These are phyloP conservation scores for Oscheius sp. DNA, from an alignment of 2,888 invertebrate species.

Conservation along the genomic window DNA sequence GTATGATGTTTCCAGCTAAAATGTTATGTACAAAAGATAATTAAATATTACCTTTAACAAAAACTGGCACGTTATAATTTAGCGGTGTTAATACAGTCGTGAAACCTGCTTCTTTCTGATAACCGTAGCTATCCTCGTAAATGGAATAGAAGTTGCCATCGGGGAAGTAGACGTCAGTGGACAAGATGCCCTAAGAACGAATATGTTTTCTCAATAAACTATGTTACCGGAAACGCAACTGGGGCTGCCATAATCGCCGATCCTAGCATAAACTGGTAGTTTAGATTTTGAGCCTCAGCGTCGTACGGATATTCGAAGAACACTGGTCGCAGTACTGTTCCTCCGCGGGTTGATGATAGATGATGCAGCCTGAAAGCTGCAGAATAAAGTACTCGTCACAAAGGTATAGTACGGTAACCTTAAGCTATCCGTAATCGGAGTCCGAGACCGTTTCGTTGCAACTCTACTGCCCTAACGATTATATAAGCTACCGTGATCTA, in stretches of 20 bases:
- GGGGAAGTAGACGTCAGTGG: slow-evolving; percentile 73
- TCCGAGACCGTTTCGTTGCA: too few relatives aligned
- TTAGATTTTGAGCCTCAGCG: slow-evolving; percentile 40
- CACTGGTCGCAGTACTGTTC: slow-evolving; percentile 64
- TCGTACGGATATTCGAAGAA: slow-evolving; percentile 69
- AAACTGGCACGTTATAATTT: slow-evolving; percentile 60
- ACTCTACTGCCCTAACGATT: too few relatives aligned
- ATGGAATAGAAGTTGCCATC: slow-evolving; percentile 73
- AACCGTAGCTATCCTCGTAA: slow-evolving; percentile 57
- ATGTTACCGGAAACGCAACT: slow-evolving; percentile 48
- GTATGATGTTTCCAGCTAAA: slow-evolving; percentile 77
- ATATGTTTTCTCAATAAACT: too few relatives aligned
- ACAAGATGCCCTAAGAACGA: too few relatives aligned
- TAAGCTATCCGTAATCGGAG: too few relatives aligned
- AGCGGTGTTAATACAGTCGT: slow-evolving; percentile 58
- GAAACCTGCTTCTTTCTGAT: slow-evolving; percentile 52
- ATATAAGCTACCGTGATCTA: neutral
- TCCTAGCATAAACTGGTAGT: slow-evolving; percentile 68
- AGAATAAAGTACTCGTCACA: too few relatives aligned
- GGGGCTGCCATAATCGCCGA: slow-evolving; percentile 66
- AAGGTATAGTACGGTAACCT: too few relatives aligned
- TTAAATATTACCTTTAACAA: slow-evolving; percentile 51
- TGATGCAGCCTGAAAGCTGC: slow-evolving; percentile 60
- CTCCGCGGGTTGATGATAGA: slow-evolving; percentile 56
- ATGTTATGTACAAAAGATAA: neutral